These are phyloP conservation scores for Mugil cephalus DNA, from an alignment of 2,113 vertebrate species.

Conservation along the genomic window DNA sequence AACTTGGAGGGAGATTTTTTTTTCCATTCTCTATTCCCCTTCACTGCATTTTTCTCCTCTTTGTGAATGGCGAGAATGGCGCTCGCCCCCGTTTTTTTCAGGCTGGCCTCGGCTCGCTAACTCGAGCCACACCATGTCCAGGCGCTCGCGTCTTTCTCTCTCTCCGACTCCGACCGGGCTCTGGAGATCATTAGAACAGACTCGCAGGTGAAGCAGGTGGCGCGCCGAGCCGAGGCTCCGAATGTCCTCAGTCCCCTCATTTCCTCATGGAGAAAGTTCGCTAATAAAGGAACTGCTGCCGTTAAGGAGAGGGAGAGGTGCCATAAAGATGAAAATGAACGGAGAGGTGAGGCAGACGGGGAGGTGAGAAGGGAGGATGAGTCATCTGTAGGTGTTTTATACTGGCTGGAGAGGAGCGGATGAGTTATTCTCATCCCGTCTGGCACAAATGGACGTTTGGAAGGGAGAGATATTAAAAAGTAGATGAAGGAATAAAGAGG, in stretches of 20 bases:
- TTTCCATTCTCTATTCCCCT: conserved; percentile 33
- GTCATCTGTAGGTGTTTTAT: conserved; percentile 55
- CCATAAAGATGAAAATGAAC: conserved; percentile 51
- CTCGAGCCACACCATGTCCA: conserved; percentile 62
- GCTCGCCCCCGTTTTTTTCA: conserved; percentile 15
- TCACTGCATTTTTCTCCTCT: conserved; percentile 31
- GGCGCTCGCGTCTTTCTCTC: conserved; percentile 18
- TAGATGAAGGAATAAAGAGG: conserved; percentile 8
- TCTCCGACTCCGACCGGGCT: conserved; percentile 16
- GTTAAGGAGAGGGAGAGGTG: conserved; percentile 43
- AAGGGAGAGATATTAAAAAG: background rate
- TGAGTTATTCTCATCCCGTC: conserved; percentile 6
- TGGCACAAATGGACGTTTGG: background rate
- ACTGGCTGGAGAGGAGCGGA: background rate
- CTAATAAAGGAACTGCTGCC: conserved; percentile 57
- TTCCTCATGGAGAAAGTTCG: conserved; percentile 38
- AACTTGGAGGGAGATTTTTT: conserved; percentile 40
- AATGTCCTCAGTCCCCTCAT: conserved; percentile 47
- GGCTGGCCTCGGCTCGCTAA: conserved; percentile 49
- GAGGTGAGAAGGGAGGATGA: conserved; percentile 42
- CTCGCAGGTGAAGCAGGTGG: conserved; percentile 73
- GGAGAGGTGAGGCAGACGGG: background rate
- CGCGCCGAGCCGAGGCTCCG: conserved; percentile 21
- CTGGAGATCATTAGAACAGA: conserved; percentile 53
- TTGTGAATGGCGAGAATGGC: conserved; percentile 48